Evolutionary conservation across 2,113 vertebrate species (phyloP), one percentile per base, ranked within the genome.

Genomic region (Nothoprocta perdicaria): DNA sequence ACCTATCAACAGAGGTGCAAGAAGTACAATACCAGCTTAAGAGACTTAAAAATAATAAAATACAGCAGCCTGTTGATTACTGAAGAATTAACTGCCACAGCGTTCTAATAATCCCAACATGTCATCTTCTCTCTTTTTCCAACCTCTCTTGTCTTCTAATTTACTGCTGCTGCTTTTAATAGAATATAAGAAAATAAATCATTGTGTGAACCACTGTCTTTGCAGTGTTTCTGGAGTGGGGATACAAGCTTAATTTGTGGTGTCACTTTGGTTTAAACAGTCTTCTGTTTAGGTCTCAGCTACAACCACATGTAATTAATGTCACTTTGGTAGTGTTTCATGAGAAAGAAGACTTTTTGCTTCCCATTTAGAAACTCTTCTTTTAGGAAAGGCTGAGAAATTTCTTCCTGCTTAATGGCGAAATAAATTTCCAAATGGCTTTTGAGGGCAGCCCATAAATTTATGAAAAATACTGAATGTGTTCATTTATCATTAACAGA

Each of bases 151-250:
- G 58, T 86, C 11, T 80, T 89, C 65, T 85, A 81, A 90, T 89
- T 93, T 91, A 75, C 53, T 89, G 72, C 68, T 86, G 62, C 87
- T 96, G 89, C 91, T 95, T 95, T 95, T 93, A 95, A 93, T 93
- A 89, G 86, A 94, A 86, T 78, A 75, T 85, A 95, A 93, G 73
- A 91, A 95, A 95, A 95, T 89, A 91, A 84, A 85, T 93, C 63
- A 78, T 82, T 91, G 66, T 91, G 89, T 94, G 89, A 95, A 87
- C 80, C 89, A 69, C 92, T 94, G 90, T 92, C 89, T 95, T 94
- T 74, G 60, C 82, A 83, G 73, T 79, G 76, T 83, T 95, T 92
- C 82, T 92, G 66, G 73, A 88, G 60, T 85, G 76, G 69, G 71
- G 76, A 89, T 80, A 66, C 41, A 73, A 46, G 82, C 58, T 92